A percentile compares a stretch with the other conserved stretches of the same genome.
Conservation (phyloP, 1,140 invertebrate species). For the Achroia grisella region DNA sequence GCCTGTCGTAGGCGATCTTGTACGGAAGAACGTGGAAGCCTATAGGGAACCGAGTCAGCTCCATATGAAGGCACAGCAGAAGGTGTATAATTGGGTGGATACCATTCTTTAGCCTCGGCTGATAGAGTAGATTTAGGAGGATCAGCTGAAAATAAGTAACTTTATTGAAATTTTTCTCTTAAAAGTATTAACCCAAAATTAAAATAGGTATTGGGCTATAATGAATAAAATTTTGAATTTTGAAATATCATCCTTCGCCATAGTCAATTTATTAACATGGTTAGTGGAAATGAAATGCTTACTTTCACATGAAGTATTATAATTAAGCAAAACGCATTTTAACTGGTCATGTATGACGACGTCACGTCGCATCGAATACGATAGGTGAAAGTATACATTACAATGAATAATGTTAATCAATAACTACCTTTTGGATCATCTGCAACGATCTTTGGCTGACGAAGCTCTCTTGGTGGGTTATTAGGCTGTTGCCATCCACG, state of each 20-base stretch:
- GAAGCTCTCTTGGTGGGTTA: conserved; percentile 55
- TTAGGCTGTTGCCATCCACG: conserved; percentile 62
- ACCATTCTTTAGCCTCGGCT: conserved; percentile 72
- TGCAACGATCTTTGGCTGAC: conserved; percentile 42
- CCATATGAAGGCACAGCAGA: conserved; percentile 34
- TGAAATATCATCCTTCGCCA: conserved; percentile 29
- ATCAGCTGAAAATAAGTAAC: conserved; percentile 34
- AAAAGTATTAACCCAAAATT: too few relatives aligned
- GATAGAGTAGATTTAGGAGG: conserved; percentile 59
- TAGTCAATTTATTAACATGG: conserved; percentile 58
- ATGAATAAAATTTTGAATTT: conserved; percentile 15
- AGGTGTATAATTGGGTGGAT: conserved; percentile 66
- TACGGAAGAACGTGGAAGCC: conserved; percentile 55
- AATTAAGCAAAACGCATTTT: conserved; percentile 30
- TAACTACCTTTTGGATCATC: conserved; percentile 53
- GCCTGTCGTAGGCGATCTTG: conserved; percentile 62
- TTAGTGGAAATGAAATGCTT: conserved; percentile 52
- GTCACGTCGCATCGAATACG: conserved; percentile 19
- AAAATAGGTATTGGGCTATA: too few relatives aligned
- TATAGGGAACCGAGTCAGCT: conserved; percentile 35
- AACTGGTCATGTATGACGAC: conserved; percentile 36
- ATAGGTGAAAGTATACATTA: conserved; percentile 22
- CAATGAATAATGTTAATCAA: conserved; percentile 4
- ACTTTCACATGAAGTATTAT: conserved; percentile 61
- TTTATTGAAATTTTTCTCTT: too few relatives aligned